These are phyloP conservation scores for Corvus hawaiiensis DNA, from an alignment of 2,113 vertebrate species.

Conservation along the genomic window DNA sequence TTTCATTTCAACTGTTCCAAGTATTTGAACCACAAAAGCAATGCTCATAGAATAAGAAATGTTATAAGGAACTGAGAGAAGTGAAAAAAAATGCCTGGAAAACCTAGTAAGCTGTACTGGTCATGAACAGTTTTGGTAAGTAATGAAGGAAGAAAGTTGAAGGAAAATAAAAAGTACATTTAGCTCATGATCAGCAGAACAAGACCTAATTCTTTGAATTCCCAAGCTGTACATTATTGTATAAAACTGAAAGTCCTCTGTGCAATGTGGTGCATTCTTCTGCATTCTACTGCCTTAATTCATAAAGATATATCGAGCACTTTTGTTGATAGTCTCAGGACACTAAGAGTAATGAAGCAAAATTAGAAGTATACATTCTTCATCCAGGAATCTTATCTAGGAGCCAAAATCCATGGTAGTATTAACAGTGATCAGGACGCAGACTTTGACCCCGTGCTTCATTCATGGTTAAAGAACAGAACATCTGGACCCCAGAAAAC, in stretches of 20 bases:
- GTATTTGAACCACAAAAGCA: not conserved
- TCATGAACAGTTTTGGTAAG: not conserved
- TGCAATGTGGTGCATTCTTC: rapidly evolving
- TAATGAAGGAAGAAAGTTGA: not conserved
- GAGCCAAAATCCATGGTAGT: not conserved
- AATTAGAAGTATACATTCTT: not conserved
- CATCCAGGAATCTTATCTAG: not conserved
- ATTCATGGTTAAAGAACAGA: not conserved
- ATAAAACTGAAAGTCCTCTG: not conserved
- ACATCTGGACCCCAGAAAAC: not conserved
- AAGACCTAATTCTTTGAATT: not conserved
- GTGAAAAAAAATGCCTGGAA: not conserved
- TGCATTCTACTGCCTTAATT: not conserved
- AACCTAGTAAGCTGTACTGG: not conserved
- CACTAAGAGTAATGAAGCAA: not conserved
- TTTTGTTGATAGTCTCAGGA: not conserved
- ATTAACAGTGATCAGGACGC: not conserved
- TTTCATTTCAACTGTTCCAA: not conserved
- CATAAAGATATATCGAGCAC: not conserved
- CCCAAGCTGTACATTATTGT: not conserved
- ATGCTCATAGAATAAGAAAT: not conserved
- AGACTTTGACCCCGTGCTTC: not conserved
- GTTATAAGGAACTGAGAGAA: not conserved
- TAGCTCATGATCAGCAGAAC: not conserved
- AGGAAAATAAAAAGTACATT: not conserved